These are phyloP conservation scores for Mesitornis unicolor DNA, from an alignment of 2,113 vertebrate species.

Conservation along the genomic window DNA sequence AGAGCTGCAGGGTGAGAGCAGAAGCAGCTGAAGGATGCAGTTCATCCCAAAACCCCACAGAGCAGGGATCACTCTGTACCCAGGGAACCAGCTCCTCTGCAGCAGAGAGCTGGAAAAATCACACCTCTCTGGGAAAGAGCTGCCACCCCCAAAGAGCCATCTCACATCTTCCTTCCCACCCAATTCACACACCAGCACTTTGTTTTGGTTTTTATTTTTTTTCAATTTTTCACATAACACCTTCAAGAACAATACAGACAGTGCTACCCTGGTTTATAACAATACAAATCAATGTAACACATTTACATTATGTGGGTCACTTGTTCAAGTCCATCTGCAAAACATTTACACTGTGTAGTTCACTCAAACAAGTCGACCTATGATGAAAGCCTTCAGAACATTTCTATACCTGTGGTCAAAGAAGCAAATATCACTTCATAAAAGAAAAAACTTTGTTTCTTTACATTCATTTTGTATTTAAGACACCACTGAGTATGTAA, in stretches of 20 bases:
- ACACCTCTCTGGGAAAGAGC: background rate
- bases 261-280: background rate
- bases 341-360: background rate
- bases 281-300: background rate
- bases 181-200: background rate
- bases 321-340: background rate
- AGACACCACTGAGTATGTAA: background rate
- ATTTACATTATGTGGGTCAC: background rate
- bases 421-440: background rate
- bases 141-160: background rate
- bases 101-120: background rate
- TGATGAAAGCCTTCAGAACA: background rate
- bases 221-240: background rate
- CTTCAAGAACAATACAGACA: background rate
- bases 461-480: background rate
- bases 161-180: background rate
- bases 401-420: background rate
- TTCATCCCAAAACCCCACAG: too few relatives aligned
- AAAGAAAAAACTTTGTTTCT: background rate
- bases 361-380: background rate
- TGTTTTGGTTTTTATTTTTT: background rate
- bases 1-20: rapidly evolving
- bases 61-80: rapidly evolving
- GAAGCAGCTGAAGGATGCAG: rapidly evolving
- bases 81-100: background rate